Evolutionary conservation across 1,140 invertebrate species (phyloP).

Genomic region (Papilio machaon): DNA sequence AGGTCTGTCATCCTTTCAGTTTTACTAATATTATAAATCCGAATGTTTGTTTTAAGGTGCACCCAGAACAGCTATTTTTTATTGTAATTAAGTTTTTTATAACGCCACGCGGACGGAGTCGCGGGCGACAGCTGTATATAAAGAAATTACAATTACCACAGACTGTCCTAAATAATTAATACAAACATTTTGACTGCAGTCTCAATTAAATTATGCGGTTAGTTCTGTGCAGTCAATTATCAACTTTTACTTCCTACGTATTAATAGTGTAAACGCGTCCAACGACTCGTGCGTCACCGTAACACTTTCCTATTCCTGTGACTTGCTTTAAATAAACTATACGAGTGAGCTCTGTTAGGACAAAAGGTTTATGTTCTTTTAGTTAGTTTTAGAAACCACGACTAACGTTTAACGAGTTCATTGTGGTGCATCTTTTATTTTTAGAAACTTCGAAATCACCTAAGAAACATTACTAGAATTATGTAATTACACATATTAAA

Average conservation of each 20-base stretch:
- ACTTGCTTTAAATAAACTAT: slow-evolving; percentile 22
- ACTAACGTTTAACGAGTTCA: neutral
- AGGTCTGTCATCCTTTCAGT: neutral
- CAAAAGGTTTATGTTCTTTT: neutral
- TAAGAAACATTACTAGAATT: neutral
- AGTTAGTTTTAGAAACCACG: neutral
- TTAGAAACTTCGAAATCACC: neutral
- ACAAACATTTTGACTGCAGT: neutral
- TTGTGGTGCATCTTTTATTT: neutral
- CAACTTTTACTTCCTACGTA: slow-evolving; percentile 29
- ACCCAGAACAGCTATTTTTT: no score
- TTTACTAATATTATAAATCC: no score
- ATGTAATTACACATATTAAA: neutral
- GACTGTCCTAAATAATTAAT: neutral
- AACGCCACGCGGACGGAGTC: no score
- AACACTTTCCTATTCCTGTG: slow-evolving; percentile 27
- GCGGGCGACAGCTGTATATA: no score
- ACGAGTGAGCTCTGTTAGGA: neutral
- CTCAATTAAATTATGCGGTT: neutral
- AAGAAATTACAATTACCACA: no score
- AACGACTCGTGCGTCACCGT: slow-evolving; percentile 26
- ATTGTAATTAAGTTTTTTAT: no score
- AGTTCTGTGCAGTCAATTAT: slow-evolving; percentile 2
- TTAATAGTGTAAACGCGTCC: slow-evolving; percentile 11
- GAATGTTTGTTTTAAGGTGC: no score